These are phyloP conservation scores for Vespertilio murinus DNA, from an alignment of 2,797 vertebrate species.

Conservation along the genomic window DNA sequence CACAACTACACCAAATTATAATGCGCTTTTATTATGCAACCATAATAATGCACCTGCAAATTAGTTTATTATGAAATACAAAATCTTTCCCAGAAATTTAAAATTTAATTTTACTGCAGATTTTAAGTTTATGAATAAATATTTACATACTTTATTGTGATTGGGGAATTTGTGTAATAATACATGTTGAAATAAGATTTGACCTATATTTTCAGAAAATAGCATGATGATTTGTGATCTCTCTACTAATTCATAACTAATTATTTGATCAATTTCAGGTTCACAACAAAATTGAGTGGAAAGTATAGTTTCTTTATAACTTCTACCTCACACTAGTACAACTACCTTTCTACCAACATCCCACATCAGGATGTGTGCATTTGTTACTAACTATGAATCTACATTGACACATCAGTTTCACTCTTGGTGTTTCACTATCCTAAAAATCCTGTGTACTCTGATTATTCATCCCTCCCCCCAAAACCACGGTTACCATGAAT, in stretches of 20 bases:
- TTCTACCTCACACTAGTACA: neutral
- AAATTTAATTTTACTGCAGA: neutral
- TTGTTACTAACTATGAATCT: neutral
- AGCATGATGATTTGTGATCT: neutral
- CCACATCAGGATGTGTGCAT: neutral
- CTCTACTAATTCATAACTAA: neutral
- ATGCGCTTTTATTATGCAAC: neutral
- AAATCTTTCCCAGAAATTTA: neutral
- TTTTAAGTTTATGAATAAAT: neutral
- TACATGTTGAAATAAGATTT: neutral
- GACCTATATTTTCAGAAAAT: neutral
- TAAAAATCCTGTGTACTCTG: neutral
- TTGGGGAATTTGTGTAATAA: neutral
- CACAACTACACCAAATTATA: neutral
- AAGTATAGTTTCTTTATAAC: neutral
- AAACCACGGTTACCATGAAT: neutral
- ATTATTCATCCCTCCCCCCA: neutral
- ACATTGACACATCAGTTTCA: neutral
- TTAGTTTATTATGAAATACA: neutral
- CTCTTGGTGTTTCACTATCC: neutral
- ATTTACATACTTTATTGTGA: neutral
- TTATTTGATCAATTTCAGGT: neutral
- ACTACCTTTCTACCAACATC: neutral
- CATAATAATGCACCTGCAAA: neutral
- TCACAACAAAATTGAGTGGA: neutral